Evolutionary conservation across 2,888 invertebrate species (phyloP).

Genomic region (Rhamnusium bicolor): DNA sequence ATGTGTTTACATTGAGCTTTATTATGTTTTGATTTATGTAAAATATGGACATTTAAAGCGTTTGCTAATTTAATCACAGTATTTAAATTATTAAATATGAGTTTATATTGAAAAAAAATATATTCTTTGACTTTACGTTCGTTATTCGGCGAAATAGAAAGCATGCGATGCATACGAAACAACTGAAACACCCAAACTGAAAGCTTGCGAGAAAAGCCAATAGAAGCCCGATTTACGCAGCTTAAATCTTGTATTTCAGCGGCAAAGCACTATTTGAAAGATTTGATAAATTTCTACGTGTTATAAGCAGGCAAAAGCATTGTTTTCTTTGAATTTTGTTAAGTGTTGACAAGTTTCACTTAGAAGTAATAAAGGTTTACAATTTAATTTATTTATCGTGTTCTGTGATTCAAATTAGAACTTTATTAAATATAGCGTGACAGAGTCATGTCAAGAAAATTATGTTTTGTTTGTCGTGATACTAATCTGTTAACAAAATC

Average conservation of each 20-base stretch:
- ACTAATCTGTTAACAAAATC: background rate
- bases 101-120: conserved; percentile 4
- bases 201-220: conserved; percentile 66
- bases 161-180: conserved; percentile 55
- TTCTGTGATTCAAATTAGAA: background rate
- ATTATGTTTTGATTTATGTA: conserved; percentile 14
- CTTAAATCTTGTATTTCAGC: conserved; percentile 34
- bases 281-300: conserved; percentile 2
- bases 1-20: background rate
- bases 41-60: conserved; percentile 39
- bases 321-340: conserved; percentile 12
- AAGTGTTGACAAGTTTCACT: conserved; percentile 6
- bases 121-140: conserved; percentile 34
- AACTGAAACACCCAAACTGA: conserved; percentile 64
- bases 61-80: conserved; percentile 25
- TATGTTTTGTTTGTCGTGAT: background rate
- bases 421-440: background rate
- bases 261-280: conserved; percentile 11
- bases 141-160: conserved; percentile 25
- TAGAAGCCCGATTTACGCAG: conserved; percentile 67
- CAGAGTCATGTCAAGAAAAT: background rate
- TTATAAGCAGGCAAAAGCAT: background rate
- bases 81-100: conserved; percentile 8
- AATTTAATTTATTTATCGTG: conserved; percentile 10
- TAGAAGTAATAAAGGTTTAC: background rate